Evolutionary conservation across 2,888 invertebrate species (phyloP).

Genomic region (Oligia latruncula): DNA sequence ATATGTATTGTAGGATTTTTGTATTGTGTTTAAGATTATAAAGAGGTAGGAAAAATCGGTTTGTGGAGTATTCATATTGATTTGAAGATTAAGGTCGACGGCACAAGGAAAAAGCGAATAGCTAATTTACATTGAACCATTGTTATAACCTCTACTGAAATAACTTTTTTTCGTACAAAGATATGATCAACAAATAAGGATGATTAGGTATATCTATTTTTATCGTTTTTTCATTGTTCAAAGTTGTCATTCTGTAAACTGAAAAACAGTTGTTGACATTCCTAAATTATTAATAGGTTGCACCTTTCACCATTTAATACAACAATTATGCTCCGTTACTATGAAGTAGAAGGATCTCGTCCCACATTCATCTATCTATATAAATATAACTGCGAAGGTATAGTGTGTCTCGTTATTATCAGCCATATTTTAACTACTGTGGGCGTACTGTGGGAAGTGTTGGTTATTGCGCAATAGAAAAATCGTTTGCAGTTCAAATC

Average conservation of each 20-base stretch:
- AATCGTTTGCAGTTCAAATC: no score
- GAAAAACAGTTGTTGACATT: background rate
- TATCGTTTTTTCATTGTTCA: no score
- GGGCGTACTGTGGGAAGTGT: no score
- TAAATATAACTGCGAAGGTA: no score
- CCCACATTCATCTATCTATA: background rate
- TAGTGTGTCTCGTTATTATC: no score
- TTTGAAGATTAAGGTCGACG: background rate
- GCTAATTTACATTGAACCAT: background rate
- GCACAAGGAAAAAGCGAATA: background rate
- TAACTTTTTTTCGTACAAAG: background rate
- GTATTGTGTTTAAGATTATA: constrained; percentile 11
- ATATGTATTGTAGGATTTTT: constrained; percentile 39
- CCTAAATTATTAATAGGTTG: background rate
- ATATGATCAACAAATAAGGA: background rate
- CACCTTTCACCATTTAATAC: background rate
- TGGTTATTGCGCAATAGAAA: no score
- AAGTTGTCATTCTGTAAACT: background rate
- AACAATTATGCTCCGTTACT: background rate
- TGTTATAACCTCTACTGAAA: background rate
- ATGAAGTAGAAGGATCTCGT: background rate
- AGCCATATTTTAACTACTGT: no score
- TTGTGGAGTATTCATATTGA: background rate
- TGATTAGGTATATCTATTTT: background rate
- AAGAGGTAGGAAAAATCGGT: background rate